phyloP scores from a whole-genome alignment of 2,888 invertebrate genomes.

The Pristionchus entomophagus region DNA sequence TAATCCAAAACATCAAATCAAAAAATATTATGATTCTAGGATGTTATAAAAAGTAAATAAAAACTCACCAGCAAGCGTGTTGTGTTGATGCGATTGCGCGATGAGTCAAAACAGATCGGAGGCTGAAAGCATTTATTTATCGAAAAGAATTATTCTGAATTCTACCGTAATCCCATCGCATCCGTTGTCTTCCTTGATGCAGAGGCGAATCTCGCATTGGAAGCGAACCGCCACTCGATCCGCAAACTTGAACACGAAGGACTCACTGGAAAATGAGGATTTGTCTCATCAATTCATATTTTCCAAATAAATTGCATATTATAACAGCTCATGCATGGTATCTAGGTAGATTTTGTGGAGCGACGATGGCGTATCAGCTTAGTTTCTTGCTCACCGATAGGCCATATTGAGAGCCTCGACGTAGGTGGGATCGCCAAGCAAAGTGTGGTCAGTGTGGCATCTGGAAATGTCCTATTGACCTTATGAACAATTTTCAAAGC shows the following conservation, averaged over 20 bases:
- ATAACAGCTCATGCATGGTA: too few species aligned
- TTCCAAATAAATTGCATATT: background rate
- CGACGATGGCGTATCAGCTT: too few species aligned
- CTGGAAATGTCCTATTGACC: conserved; percentile 53
- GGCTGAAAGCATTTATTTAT: conserved; percentile 50
- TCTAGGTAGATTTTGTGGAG: too few species aligned
- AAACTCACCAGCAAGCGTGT: background rate
- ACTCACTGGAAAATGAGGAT: conserved; percentile 57
- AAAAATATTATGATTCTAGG: background rate
- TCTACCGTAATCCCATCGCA: conserved; percentile 73
- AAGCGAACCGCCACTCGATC: conserved; percentile 75
- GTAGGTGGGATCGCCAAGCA: conserved; percentile 76
- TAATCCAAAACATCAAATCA: background rate
- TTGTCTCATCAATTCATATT: too few species aligned
- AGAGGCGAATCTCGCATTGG: conserved; percentile 74
- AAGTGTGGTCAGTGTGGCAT: conserved; percentile 72
- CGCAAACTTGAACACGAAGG: conserved; percentile 75
- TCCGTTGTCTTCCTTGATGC: conserved; percentile 74
- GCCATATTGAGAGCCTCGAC: conserved; percentile 75
- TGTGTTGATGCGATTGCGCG: conserved; percentile 34
- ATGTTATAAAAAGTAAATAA: background rate
- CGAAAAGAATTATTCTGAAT: background rate
- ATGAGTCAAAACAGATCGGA: conserved; percentile 53
- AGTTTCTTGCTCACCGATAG: conserved; percentile 63
- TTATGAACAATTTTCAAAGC: background rate